Evolutionary conservation across 2,113 vertebrate species (phyloP), one percentile per base, ranked within the genome.

Genomic region (Podocnemis expansa): DNA sequence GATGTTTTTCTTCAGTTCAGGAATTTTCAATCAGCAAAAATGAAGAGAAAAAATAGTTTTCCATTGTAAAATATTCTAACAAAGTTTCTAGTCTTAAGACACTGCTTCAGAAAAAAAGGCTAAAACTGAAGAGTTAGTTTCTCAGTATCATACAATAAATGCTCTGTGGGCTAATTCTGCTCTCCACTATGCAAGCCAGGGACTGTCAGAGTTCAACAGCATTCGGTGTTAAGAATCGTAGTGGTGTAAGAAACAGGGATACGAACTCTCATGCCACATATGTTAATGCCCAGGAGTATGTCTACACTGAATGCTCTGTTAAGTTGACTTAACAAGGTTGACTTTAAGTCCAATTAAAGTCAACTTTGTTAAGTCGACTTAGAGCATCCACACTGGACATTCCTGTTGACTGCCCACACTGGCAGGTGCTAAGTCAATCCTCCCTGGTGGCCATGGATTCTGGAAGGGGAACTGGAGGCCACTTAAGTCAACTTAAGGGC

Each of bases 161-260:
- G 84, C 47, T 87, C 51, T 52, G n/a, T n/a, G n/a, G n/a, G n/a
- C n/a, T n/a, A n/a, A n/a, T n/a, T n/a, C n/a, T n/a, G n/a, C n/a
- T n/a, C n/a, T n/a, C n/a, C 90, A 87, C 85, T 81, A 90, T 82
- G 51, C n/a, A 89, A 34, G 38, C 45, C 73, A 47, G 78, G 82
- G 51, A 89, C 45, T 96, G 82, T 75, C 54, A 67, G 75, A 94
- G 78, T 54, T 93, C 78, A 92, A 91, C 84, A 86, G n/a, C 51
- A 88, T 45, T 80, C 16, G 60, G 29, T 8, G 16, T n/a, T n/a
- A n/a, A n/a, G 14, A 58, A 92, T 86, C 45, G 67, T 55, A 78
- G 54, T 73, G 58, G 29, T 86, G 24, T 88, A 94, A 83, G 94
- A 95, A 92, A n/a, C 25, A 31, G 94, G 89, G n/a, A 67, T 92